These are phyloP conservation scores for Drosophila asahinai DNA, from an alignment of 1,140 invertebrate species.

Conservation along the genomic window DNA sequence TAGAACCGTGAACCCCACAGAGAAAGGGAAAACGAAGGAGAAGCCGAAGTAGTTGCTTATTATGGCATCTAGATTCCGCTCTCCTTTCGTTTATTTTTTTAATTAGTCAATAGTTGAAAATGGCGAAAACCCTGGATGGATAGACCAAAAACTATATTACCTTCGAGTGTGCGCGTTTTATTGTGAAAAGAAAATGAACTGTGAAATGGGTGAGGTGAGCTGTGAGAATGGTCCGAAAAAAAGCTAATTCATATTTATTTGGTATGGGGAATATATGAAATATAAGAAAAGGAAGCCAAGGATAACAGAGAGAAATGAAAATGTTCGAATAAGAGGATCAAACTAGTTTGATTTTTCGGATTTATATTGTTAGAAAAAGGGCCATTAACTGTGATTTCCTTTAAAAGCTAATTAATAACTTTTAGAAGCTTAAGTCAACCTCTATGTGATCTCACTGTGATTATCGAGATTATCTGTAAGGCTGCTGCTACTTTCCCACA, in stretches of 20 bases:
- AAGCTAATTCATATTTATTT: slow-evolving; percentile 36
- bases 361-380: too few relatives aligned
- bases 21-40: slow-evolving; percentile 17
- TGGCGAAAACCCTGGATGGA: slow-evolving; percentile 33
- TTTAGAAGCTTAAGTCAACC: background rate
- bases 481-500: slow-evolving; percentile 13
- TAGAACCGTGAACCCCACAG: background rate
- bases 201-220: slow-evolving; percentile 59
- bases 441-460: background rate
- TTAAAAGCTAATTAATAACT: background rate
- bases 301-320: background rate
- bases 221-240: slow-evolving; percentile 3
- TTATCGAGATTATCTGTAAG: slow-evolving; percentile 11
- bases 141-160: slow-evolving; percentile 26
- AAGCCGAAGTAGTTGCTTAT: slow-evolving; percentile 69
- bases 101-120: slow-evolving; percentile 77
- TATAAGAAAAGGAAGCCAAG: background rate
- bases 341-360: background rate
- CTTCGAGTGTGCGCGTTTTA: slow-evolving; percentile 2
- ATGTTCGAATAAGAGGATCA: background rate
- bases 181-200: slow-evolving; percentile 58
- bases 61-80: slow-evolving; percentile 67
- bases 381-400: too few relatives aligned
- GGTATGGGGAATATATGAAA: background rate
- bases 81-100: slow-evolving; percentile 56